Conservation (phyloP, 2,888 invertebrate genomes). For the Nomada fucata region DNA sequence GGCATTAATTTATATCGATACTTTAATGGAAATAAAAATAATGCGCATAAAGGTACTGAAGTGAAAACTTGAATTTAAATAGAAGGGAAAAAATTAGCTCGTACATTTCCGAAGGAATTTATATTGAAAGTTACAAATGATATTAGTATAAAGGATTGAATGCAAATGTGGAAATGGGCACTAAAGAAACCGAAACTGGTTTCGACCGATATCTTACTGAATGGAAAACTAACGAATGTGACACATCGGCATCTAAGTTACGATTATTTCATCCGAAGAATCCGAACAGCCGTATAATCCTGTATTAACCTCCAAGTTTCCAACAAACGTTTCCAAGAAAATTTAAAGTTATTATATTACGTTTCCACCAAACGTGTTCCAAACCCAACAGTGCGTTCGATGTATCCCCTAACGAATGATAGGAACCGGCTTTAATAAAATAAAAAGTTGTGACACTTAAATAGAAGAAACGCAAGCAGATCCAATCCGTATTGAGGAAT, state of each 20-base stretch:
- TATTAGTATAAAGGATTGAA: not conserved
- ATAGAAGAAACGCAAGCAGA: not conserved
- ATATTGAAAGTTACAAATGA: not conserved
- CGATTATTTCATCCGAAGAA: not conserved
- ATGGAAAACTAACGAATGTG: constrained; percentile 13
- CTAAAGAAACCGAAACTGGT: constrained; percentile 14
- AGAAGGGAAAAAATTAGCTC: not conserved
- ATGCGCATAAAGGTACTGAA: not conserved
- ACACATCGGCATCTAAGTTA: constrained; percentile 16
- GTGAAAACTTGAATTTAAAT: not conserved
- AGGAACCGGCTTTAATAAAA: constrained; percentile 11
- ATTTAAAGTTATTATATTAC: no score
- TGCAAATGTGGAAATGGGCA: not conserved
- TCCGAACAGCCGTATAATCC: not conserved
- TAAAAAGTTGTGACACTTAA: not conserved
- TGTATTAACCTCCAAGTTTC: not conserved
- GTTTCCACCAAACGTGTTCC: not conserved
- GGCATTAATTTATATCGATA: not conserved
- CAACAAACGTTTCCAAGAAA: constrained; percentile 3
- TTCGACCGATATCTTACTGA: not conserved
- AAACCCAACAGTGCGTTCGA: not conserved
- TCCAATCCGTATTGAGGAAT: constrained; percentile 2
- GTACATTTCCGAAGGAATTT: not conserved
- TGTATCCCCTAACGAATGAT: not conserved
- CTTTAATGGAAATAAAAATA: not conserved